Percentiles rank a stretch among this genome's conserved stretches.
Conservation (phyloP, 2,888 invertebrate species). For the Chaetogeoica ovagalla region DNA sequence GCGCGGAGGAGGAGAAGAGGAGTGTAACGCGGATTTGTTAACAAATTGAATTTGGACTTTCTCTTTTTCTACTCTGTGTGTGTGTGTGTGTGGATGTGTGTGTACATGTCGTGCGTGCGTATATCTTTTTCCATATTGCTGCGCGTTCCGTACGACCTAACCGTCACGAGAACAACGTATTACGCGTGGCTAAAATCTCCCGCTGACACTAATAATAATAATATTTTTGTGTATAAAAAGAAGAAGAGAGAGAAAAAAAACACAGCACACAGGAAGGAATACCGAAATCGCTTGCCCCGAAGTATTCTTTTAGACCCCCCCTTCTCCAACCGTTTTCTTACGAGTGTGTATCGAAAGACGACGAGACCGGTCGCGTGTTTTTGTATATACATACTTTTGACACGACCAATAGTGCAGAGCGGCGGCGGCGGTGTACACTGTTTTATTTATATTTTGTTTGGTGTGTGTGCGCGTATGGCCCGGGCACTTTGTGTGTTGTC, state of each 20-base stretch:
- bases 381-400: background rate
- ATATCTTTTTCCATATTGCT: background rate
- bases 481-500: slow-evolving; percentile 29
- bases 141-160: background rate
- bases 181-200: background rate
- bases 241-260: too few species aligned
- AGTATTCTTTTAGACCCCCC: too few species aligned
- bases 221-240: too few species aligned
- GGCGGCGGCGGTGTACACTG: background rate
- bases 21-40: slow-evolving; percentile 41
- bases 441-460: slow-evolving; percentile 14
- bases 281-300: background rate
- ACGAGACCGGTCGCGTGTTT: too few species aligned
- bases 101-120: too few species aligned
- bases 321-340: too few species aligned
- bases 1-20: background rate
- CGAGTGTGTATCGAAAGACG: too few species aligned
- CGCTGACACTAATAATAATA: background rate
- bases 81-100: background rate
- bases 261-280: background rate
- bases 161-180: background rate
- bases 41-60: slow-evolving; percentile 50
- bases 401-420: background rate
- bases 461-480: background rate
- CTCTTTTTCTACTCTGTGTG: background rate